These are phyloP conservation scores for Vombatus ursinus DNA, from an alignment of 2,113 vertebrate genomes.

Conservation along the genomic window DNA sequence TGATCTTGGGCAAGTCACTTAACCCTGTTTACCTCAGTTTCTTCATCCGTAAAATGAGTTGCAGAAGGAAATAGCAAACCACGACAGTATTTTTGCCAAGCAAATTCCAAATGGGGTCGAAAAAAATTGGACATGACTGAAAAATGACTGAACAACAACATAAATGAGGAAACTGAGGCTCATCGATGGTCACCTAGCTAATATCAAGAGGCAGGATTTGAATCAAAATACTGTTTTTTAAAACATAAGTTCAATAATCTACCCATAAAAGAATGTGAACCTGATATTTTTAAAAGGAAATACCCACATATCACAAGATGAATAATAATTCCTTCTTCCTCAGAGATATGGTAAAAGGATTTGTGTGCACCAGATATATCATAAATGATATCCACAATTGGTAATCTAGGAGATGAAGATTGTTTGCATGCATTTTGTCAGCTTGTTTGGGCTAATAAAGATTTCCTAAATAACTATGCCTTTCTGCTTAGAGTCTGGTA, in stretches of 20 bases:
- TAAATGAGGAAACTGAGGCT: background rate
- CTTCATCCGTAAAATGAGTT: too few species aligned
- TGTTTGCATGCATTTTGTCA: background rate
- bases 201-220: background rate
- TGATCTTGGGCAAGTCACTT: background rate
- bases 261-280: slow-evolving; percentile 14
- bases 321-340: background rate
- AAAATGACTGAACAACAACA: background rate
- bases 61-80: background rate
- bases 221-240: background rate
- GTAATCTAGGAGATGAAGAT: slow-evolving; percentile 3
- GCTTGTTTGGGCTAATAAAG: slow-evolving; percentile 32
- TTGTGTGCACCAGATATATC: slow-evolving; percentile 13
- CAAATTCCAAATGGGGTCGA: background rate
- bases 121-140: background rate
- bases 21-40: too few species aligned
- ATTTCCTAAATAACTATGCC: slow-evolving; percentile 37
- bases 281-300: slow-evolving; percentile 19
- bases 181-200: background rate
- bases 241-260: background rate
- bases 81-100: background rate
- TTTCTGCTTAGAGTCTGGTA: slow-evolving; percentile 22
- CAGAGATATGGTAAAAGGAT: background rate
- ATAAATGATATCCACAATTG: slow-evolving; percentile 1
- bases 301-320: background rate